Conservation (phyloP, 2,797 vertebrate genomes). For the Astyanax mexicanus region DNA sequence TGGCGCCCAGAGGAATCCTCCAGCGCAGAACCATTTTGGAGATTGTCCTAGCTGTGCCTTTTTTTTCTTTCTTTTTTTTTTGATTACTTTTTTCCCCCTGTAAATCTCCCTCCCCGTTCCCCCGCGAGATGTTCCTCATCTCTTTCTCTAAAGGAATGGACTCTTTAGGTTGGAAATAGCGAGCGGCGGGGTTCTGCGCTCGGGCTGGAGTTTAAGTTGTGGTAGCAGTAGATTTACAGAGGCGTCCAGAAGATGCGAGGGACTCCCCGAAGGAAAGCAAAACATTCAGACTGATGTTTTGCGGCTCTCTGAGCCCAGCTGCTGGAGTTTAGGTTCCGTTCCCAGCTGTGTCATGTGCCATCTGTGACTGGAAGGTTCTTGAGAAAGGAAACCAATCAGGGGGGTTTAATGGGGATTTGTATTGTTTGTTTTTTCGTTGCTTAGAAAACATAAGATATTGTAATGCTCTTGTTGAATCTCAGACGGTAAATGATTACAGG, state of each 20-base stretch:
- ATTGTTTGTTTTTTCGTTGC: background rate
- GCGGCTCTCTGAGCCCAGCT: background rate
- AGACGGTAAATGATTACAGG: too few relatives aligned
- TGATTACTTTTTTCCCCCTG: slow-evolving; percentile 39
- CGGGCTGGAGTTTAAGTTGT: slow-evolving; percentile 17
- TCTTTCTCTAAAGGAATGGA: slow-evolving; percentile 51
- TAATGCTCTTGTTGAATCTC: too few relatives aligned
- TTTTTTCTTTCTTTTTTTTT: slow-evolving; percentile 69
- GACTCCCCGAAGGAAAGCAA: background rate
- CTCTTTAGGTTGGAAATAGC: slow-evolving; percentile 30
- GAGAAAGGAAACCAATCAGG: background rate
- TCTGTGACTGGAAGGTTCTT: background rate
- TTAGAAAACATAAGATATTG: too few relatives aligned
- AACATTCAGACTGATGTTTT: background rate
- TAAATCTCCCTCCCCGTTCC: slow-evolving; percentile 26
- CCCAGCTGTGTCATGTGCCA: slow-evolving; percentile 1
- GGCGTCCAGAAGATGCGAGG: background rate
- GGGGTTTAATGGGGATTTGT: background rate
- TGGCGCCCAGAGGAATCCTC: slow-evolving; percentile 60
- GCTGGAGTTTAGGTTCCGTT: background rate
- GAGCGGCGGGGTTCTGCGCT: slow-evolving; percentile 39
- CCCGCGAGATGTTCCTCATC: slow-evolving; percentile 39
- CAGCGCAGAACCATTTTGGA: slow-evolving; percentile 51
- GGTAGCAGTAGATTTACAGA: slow-evolving; percentile 14
- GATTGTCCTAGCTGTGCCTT: slow-evolving; percentile 66